These are phyloP conservation scores for Atherix ibis DNA, from an alignment of 2,888 invertebrate species.

Conservation along the genomic window DNA sequence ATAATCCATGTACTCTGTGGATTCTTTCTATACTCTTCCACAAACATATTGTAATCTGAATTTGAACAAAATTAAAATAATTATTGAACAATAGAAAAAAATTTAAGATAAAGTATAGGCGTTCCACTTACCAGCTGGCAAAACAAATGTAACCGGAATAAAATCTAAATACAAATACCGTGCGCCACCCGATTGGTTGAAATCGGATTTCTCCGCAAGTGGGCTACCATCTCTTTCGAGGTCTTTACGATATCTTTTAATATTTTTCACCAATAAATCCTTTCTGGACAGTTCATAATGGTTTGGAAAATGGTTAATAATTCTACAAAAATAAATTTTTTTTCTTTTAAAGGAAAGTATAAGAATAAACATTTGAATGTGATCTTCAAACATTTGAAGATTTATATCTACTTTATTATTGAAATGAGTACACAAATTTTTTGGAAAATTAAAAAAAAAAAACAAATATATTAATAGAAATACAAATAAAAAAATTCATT, in stretches of 20 bases:
- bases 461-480: too few species aligned
- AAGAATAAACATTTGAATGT: not conserved
- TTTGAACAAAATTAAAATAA: conserved; percentile 3
- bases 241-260: conserved; percentile 84
- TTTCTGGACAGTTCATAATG: conserved; percentile 91
- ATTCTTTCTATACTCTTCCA: conserved; percentile 86
- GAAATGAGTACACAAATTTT: not conserved
- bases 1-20: conserved; percentile 95
- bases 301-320: conserved; percentile 93
- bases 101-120: not conserved
- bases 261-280: conserved; percentile 90
- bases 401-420: too few species aligned
- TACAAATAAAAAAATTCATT: too few species aligned
- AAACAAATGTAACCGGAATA: conserved; percentile 82
- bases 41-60: conserved; percentile 87
- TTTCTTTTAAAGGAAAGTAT: conserved; percentile 1
- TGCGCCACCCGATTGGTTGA: conserved; percentile 41
- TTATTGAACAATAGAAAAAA: not conserved
- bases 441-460: not conserved
- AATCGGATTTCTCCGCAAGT: conserved; percentile 57
- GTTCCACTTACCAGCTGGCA: conserved; percentile 51
- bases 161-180: conserved; percentile 77
- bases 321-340: conserved; percentile 33
- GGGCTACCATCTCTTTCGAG: conserved; percentile 79
- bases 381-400: too few species aligned